phyloP scores from a whole-genome alignment of 2,888 invertebrate genomes.

The Chromoteleia sp. region DNA sequence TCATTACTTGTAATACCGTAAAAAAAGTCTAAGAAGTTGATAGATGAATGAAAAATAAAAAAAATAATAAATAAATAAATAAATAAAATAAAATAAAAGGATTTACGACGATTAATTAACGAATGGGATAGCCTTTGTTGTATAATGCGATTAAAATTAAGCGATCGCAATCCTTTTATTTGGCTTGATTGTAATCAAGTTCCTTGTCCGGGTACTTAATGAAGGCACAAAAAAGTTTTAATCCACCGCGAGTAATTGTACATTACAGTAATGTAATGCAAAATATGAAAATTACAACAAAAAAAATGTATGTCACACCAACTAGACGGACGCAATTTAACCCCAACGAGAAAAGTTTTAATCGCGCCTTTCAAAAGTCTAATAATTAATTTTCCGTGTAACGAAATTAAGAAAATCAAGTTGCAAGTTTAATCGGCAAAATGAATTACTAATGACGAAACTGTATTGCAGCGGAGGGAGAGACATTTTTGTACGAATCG shows the following conservation, averaged over 20 bases:
- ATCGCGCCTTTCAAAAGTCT: conserved; percentile 43
- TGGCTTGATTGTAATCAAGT: too few relatives aligned
- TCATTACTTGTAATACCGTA: too few relatives aligned
- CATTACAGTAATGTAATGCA: conserved; percentile 3
- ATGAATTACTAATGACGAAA: conserved; percentile 39
- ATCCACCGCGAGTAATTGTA: conserved; percentile 7
- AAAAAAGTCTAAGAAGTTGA: too few relatives aligned
- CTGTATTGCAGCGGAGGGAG: conserved; percentile 4
- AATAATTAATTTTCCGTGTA: conserved; percentile 44
- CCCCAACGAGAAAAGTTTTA: conserved; percentile 44
- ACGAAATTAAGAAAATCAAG: conserved; percentile 52
- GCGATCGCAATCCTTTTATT: too few relatives aligned
- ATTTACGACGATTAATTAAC: too few relatives aligned
- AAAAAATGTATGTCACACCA: background rate
- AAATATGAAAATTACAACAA: conserved; percentile 16
- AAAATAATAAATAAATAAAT: too few relatives aligned
- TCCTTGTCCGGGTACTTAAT: too few relatives aligned
- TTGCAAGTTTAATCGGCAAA: conserved; percentile 45
- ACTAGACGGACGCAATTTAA: conserved; percentile 15
- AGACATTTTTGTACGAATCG: conserved; percentile 7
- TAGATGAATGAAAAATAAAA: too few relatives aligned
- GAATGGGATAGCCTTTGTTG: too few relatives aligned
- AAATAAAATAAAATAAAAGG: too few relatives aligned
- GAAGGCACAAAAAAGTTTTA: conserved; percentile 1
- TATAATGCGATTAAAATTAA: too few relatives aligned